phyloP scores from a whole-genome alignment of 2,113 vertebrate species.

The Cephalophus harveyi region DNA sequence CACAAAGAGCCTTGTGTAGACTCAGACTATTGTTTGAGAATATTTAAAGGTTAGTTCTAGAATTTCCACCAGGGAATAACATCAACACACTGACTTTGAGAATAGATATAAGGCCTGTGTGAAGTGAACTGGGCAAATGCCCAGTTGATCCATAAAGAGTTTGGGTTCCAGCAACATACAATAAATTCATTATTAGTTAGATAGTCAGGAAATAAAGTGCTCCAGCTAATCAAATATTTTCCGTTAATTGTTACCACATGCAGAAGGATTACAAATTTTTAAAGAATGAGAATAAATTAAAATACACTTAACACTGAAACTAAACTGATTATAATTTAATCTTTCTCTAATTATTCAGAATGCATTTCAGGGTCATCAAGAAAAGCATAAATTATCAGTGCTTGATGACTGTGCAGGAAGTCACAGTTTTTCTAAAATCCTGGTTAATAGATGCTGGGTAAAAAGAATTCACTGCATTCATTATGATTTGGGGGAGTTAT shows the following conservation, averaged over 20 bases:
- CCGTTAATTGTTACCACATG: constrained; percentile 72
- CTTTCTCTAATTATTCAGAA: constrained; percentile 76
- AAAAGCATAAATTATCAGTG: constrained; percentile 71
- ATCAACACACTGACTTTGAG: neutral
- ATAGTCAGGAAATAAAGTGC: constrained; percentile 59
- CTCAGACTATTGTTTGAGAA: neutral
- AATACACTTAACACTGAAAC: constrained; percentile 73
- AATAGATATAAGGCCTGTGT: neutral
- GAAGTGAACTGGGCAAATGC: neutral
- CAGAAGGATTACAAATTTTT: constrained; percentile 69
- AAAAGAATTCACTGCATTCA: constrained; percentile 40
- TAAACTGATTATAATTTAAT: constrained; percentile 77
- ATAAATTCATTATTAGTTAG: constrained; percentile 37
- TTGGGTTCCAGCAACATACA: neutral
- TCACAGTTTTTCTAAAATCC: constrained; percentile 62
- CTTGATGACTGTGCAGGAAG: constrained; percentile 72
- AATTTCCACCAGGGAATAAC: neutral
- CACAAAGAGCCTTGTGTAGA: neutral
- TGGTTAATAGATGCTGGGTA: constrained; percentile 44
- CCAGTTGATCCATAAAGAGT: neutral
- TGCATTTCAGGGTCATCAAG: constrained; percentile 72
- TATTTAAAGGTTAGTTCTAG: neutral
- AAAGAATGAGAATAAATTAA: constrained; percentile 77
- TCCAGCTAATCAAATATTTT: constrained; percentile 72
- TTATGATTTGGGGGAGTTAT: constrained; percentile 43